phyloP scores from a whole-genome alignment of 2,888 invertebrate genomes.

The Lottia gigantea region DNA sequence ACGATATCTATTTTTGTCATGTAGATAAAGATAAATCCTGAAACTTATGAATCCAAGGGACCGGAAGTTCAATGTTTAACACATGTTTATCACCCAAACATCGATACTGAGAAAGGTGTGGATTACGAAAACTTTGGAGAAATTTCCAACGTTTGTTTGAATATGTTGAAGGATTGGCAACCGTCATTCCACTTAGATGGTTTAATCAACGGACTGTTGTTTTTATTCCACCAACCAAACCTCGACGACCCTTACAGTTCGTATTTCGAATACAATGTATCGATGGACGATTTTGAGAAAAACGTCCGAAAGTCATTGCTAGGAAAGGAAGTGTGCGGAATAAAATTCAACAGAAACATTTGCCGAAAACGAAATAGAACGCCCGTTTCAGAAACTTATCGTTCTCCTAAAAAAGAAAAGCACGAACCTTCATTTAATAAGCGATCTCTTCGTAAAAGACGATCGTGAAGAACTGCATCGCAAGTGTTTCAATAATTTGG shows the following conservation, averaged over 20 bases:
- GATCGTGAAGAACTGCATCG: too few relatives aligned
- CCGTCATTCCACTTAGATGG: constrained; percentile 45
- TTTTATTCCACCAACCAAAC: constrained; percentile 56
- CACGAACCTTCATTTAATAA: too few relatives aligned
- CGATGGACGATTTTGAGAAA: constrained; percentile 34
- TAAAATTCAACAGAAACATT: constrained; percentile 21
- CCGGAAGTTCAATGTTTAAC: constrained; percentile 97
- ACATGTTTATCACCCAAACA: constrained; percentile 95
- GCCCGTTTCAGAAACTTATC: too few relatives aligned
- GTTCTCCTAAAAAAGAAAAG: too few relatives aligned
- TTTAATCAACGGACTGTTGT: constrained; percentile 51
- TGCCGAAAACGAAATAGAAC: not conserved
- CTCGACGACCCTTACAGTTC: constrained; percentile 49
- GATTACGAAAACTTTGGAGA: constrained; percentile 12
- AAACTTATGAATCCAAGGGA: constrained; percentile 94
- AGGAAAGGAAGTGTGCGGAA: constrained; percentile 44
- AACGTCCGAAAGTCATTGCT: constrained; percentile 44
- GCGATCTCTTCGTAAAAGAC: too few relatives aligned
- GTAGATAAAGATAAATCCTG: constrained; percentile 88
- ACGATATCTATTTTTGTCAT: constrained; percentile 74
- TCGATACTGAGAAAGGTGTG: constrained; percentile 74
- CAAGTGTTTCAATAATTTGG: too few relatives aligned
- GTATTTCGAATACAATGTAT: constrained; percentile 30
- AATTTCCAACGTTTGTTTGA: constrained; percentile 49
- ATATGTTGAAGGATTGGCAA: constrained; percentile 54